Conservation (phyloP, 1,140 invertebrate genomes). For the Zaprionus capensis region DNA sequence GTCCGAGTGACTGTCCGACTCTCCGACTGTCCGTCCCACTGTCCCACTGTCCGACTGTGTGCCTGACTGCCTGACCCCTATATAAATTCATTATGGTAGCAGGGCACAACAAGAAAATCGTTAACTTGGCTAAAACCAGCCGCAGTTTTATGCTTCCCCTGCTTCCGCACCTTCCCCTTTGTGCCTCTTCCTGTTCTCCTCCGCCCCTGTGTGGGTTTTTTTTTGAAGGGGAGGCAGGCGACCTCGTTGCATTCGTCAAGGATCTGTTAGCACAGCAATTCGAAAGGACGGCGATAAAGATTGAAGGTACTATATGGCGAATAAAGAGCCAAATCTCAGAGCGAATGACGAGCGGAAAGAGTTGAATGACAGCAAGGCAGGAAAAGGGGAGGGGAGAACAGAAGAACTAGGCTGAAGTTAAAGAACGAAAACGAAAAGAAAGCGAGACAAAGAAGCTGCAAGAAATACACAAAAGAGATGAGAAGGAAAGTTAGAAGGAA, state of each 20-base stretch:
- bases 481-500: too few relatives aligned
- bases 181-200: background rate
- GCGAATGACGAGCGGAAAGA: background rate
- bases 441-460: too few relatives aligned
- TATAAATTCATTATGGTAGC: constrained; percentile 63
- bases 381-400: background rate
- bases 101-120: constrained; percentile 64
- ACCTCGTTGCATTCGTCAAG: constrained; percentile 76
- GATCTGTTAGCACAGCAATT: constrained; percentile 52
- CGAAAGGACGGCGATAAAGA: constrained; percentile 40
- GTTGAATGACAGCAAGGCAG: background rate
- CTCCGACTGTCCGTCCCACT: background rate
- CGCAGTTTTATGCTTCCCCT: constrained; percentile 51
- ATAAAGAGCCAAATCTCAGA: background rate
- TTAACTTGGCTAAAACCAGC: constrained; percentile 61
- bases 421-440: too few relatives aligned
- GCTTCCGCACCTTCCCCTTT: background rate
- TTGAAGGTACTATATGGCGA: constrained; percentile 27
- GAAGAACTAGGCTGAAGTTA: too few relatives aligned
- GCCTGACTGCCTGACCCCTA: constrained; percentile 15
- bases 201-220: background rate
- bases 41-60: background rate
- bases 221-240: constrained; percentile 6
- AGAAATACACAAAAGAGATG: too few relatives aligned
- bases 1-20: background rate